Percentiles rank a stretch among this genome's conserved stretches.
These are phyloP conservation scores for Rhodeus uyekii DNA, from an alignment of 2,797 vertebrate genomes.

Conservation along the genomic window DNA sequence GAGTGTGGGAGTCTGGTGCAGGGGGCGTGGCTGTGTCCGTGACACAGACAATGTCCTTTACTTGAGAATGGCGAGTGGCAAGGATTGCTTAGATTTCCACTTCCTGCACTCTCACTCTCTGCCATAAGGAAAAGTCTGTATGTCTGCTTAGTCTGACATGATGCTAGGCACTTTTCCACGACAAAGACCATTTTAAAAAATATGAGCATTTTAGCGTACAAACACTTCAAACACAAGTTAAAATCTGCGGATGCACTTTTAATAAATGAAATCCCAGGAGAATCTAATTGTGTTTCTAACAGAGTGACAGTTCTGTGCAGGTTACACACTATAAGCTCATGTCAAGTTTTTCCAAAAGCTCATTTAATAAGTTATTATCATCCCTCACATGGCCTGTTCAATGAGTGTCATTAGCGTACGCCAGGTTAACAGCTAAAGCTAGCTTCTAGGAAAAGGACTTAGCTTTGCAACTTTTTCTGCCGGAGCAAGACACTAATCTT, in stretches of 20 bases:
- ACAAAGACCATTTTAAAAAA: neutral
- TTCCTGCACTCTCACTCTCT: too few relatives aligned
- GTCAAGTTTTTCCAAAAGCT: neutral
- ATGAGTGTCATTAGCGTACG: neutral
- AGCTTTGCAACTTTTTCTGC: slow-evolving; percentile 22
- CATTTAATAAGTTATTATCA: slow-evolving; percentile 24
- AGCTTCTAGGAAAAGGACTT: slow-evolving; percentile 52
- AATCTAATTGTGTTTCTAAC: slow-evolving; percentile 22
- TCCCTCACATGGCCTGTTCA: slow-evolving; percentile 14
- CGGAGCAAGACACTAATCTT: slow-evolving; percentile 48
- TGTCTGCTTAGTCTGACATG: too few relatives aligned
- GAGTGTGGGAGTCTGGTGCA: too few relatives aligned
- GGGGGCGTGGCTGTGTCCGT: too few relatives aligned
- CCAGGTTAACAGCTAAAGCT: neutral
- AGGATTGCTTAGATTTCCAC: too few relatives aligned
- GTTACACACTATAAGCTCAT: neutral
- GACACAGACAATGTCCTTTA: too few relatives aligned
- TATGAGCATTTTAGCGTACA: neutral
- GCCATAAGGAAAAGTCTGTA: too few relatives aligned
- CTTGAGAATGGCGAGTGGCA: too few relatives aligned
- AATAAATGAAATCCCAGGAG: neutral
- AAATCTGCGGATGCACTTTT: neutral
- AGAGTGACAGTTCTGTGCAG: neutral
- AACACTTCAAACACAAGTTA: neutral
- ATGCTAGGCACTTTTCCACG: neutral